phyloP scores from a whole-genome alignment of 2,797 vertebrate genomes.

The Acestrorhynchus altus region DNA sequence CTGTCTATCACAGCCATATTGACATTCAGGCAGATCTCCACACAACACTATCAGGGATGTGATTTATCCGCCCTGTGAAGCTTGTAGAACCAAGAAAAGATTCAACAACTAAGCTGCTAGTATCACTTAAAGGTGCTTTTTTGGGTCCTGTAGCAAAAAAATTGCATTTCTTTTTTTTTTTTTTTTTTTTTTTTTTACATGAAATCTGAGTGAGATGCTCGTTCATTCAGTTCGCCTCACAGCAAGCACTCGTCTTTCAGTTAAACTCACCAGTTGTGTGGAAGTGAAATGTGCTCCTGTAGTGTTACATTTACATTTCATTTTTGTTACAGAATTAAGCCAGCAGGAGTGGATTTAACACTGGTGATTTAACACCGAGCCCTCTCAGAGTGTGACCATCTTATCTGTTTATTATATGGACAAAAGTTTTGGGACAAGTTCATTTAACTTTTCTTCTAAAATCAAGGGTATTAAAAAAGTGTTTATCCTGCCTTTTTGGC shows the following conservation, averaged over 20 bases:
- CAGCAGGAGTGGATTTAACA: slow-evolving; percentile 17
- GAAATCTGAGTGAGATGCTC: background rate
- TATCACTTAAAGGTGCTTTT: background rate
- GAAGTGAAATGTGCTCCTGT: background rate
- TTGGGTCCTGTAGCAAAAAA: background rate
- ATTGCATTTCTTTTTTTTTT: no score
- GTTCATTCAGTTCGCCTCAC: background rate
- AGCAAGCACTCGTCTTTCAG: background rate
- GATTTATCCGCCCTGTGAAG: slow-evolving; percentile 29
- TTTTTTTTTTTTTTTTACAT: background rate
- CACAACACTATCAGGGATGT: slow-evolving; percentile 18
- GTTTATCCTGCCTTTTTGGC: no score
- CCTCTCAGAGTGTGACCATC: background rate
- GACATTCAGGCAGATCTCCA: slow-evolving; percentile 7
- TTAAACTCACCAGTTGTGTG: background rate
- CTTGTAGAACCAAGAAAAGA: background rate
- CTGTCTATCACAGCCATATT: slow-evolving; percentile 41
- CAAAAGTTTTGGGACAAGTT: no score
- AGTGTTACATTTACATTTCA: slow-evolving; percentile 1
- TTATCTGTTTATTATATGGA: no score
- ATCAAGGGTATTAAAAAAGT: no score
- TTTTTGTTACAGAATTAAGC: slow-evolving; percentile 12
- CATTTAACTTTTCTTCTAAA: no score
- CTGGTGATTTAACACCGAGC: background rate
- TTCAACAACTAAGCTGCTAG: slow-evolving; percentile 25